phyloP scores from a whole-genome alignment of 2,888 invertebrate species.

The Acleris laterana region DNA sequence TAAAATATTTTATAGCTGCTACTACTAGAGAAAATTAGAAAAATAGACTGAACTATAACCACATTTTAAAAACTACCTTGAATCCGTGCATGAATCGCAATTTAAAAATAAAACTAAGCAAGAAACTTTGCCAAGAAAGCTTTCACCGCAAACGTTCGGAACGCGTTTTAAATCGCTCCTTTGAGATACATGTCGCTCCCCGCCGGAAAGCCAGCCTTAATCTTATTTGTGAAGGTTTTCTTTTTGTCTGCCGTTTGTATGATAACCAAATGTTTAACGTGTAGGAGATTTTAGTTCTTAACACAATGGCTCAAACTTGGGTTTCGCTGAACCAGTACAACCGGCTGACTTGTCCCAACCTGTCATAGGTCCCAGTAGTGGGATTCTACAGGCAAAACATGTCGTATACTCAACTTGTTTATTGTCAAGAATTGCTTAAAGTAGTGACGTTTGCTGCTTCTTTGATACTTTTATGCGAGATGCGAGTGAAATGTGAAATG shows the following conservation, averaged over 20 bases:
- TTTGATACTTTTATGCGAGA: constrained; percentile 33
- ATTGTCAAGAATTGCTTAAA: constrained; percentile 64
- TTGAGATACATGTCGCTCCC: constrained; percentile 53
- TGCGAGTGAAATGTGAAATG: constrained; percentile 7
- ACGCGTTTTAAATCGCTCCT: constrained; percentile 76
- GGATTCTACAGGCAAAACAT: constrained; percentile 57
- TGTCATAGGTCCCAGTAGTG: constrained; percentile 58
- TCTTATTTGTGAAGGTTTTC: constrained; percentile 9
- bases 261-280: constrained; percentile 44
- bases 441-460: constrained; percentile 39
- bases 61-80: constrained; percentile 44
- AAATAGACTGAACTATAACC: neutral
- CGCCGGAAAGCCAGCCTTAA: constrained; percentile 50
- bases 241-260: constrained; percentile 17
- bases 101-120: constrained; percentile 75
- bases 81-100: constrained; percentile 69
- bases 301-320: constrained; percentile 43
- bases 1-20: neutral
- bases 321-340: constrained; percentile 36
- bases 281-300: constrained; percentile 50
- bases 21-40: constrained; percentile 10
- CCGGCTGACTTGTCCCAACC: constrained; percentile 42
- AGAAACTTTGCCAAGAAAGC: constrained; percentile 75
- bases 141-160: constrained; percentile 73
- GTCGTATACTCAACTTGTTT: constrained; percentile 65